phyloP scores from a whole-genome alignment of 2,888 invertebrate species.

The Synanthedon andrenaeformis region DNA sequence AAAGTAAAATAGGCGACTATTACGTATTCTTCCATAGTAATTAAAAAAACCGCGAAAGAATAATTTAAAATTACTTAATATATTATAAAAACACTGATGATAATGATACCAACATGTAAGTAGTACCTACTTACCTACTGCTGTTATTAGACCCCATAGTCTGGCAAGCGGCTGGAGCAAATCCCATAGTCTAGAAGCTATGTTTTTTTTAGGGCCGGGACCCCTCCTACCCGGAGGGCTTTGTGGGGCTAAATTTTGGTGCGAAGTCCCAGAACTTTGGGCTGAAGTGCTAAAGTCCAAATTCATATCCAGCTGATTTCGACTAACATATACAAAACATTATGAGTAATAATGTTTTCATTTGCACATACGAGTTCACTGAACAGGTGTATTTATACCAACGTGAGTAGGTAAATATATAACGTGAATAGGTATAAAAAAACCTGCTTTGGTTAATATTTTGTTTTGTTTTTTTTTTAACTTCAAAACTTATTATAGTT shows the following conservation, averaged over 20 bases:
- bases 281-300: conserved; percentile 25
- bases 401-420: too few species aligned
- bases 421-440: too few species aligned
- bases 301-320: conserved; percentile 24
- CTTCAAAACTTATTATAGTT: too few species aligned
- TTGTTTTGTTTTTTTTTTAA: too few species aligned
- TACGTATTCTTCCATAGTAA: too few species aligned
- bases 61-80: too few species aligned
- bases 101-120: too few species aligned
- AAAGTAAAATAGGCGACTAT: too few species aligned
- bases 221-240: conserved; percentile 15
- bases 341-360: conserved; percentile 2
- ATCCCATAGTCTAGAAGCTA: conserved; percentile 53
- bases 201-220: conserved; percentile 33
- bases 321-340: conserved; percentile 5
- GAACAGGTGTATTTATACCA: too few species aligned
- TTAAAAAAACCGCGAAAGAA: too few species aligned
- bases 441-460: too few species aligned
- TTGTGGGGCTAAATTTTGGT: conserved; percentile 14
- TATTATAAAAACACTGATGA: too few species aligned
- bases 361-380: not conserved
- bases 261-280: conserved; percentile 10
- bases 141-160: conserved; percentile 56
- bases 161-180: conserved; percentile 54
- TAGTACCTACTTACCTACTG: conserved; percentile 43